Evolutionary conservation across 2,113 vertebrate genomes (phyloP), one percentile per base, ranked within the genome.

Genomic region (Crotalus helleri): DNA sequence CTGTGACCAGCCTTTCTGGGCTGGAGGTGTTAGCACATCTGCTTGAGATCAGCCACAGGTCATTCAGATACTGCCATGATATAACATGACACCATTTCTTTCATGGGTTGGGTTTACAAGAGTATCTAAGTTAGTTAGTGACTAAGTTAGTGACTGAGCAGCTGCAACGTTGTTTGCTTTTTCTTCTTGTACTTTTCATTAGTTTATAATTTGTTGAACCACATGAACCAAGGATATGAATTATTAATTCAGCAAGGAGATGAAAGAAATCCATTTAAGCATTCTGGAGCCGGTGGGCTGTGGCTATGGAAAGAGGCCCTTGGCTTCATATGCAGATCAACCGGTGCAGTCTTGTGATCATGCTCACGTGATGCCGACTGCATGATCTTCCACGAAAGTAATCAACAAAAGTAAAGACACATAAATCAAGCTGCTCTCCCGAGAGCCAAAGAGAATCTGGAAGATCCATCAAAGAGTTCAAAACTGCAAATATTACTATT

Each of bases 401-500:
- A 93, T 90, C 88, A 90, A 64, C 46, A 23, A 51, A 93, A 90
- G 92, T 59, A 90, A 59, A 90, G 88, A 23, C 3, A 54, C 88
- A 90, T 86, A 86, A 86, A 93, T 93, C 57, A 49, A 5, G 26
- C 39, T 2, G 8, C 19, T 61, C 74, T 33, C 74, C 19, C 1
- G 69, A 54, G 92, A 93, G 92, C 46, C 74, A 39, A 90, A 17
- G 55, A 59, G 88, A 92, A 92, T 46, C 85, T 29, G 17, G 46
- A 87, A 87, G 91, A 93, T 90, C 88, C 88, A 86, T 90, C 92
- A 93, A 90, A 87, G 74, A 89, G 88, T 90, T 93, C 92, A 64
- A 86, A 93, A 86, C 88, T 29, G 54, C 74, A 90, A 93, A 93
- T 93, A 90, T 93, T 93, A 90, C 88, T 93, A 93, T 93, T 93